phyloP scores from a whole-genome alignment of 2,888 invertebrate species.

The Bombylius discolor region DNA sequence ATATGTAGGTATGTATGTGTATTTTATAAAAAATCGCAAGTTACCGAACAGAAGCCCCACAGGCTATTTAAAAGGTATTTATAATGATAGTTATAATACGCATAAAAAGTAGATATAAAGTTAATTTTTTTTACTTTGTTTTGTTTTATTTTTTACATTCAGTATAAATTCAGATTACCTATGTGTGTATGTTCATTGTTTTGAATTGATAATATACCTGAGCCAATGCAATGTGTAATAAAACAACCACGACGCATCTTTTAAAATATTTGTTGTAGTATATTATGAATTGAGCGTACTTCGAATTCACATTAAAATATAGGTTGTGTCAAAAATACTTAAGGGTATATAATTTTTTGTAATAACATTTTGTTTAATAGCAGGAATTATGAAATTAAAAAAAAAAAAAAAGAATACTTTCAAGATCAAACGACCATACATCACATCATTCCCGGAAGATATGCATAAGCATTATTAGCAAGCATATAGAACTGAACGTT shows the following conservation, averaged over 20 bases:
- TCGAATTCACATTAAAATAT: no score
- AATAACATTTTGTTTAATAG: conserved; percentile 23
- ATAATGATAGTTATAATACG: not conserved
- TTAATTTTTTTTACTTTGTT: no score
- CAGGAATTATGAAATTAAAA: conserved; percentile 19
- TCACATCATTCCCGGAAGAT: conserved; percentile 18
- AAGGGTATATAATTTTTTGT: conserved; percentile 18
- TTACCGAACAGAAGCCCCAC: not conserved
- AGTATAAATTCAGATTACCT: no score
- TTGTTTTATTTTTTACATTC: no score
- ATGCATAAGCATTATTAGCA: not conserved
- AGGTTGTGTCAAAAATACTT: not conserved
- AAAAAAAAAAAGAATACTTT: not conserved
- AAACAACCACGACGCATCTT: no score
- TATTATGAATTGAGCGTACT: no score
- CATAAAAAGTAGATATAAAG: not conserved
- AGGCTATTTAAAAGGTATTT: not conserved
- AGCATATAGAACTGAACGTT: no score
- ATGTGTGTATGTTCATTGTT: no score
- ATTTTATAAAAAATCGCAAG: not conserved
- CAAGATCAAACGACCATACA: conserved; percentile 20
- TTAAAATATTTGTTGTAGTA: no score
- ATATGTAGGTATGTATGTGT: no score
- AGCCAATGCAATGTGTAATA: no score
- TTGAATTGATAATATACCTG: no score